Evolutionary conservation across 2,888 invertebrate genomes (phyloP).

Genomic region (Hipparchia semele): DNA sequence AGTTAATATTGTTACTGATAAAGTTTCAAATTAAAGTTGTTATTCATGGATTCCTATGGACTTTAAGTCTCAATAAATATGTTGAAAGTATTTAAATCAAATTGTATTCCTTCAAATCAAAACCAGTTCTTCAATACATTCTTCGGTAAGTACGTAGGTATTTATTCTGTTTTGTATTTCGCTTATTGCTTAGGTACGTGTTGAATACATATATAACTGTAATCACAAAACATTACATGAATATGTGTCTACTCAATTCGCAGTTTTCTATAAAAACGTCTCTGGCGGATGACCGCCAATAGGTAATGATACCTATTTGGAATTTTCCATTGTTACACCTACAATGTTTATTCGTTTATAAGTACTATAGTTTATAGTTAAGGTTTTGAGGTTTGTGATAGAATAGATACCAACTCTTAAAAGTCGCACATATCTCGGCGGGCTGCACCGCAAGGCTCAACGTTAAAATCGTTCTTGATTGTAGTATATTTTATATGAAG

Average conservation of each 20-base stretch:
- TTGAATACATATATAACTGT: conserved; percentile 14
- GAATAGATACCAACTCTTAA: no score
- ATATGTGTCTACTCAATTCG: background rate
- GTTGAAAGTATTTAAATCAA: conserved; percentile 42
- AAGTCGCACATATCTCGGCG: no score
- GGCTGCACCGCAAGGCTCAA: no score
- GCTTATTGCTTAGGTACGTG: conserved; percentile 23
- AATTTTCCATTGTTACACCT: conserved; percentile 19
- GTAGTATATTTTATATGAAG: no score
- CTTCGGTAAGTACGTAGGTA: conserved; percentile 43
- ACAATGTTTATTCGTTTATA: background rate
- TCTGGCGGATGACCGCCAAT: background rate
- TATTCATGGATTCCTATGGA: background rate
- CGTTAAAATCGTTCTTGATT: no score
- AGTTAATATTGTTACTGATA: no score
- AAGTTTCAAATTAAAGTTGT: background rate
- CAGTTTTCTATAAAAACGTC: background rate
- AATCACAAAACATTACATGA: background rate
- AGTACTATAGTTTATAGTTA: no score
- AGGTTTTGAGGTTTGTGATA: no score
- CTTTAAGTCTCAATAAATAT: conserved; percentile 27
- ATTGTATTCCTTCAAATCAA: conserved; percentile 37
- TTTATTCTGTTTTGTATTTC: background rate
- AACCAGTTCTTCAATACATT: conserved; percentile 43
- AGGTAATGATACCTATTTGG: background rate